A percentile compares a stretch with the other conserved stretches of the same genome.
phyloP scores from a whole-genome alignment of 2,888 invertebrate species.

The Eurois occulta region DNA sequence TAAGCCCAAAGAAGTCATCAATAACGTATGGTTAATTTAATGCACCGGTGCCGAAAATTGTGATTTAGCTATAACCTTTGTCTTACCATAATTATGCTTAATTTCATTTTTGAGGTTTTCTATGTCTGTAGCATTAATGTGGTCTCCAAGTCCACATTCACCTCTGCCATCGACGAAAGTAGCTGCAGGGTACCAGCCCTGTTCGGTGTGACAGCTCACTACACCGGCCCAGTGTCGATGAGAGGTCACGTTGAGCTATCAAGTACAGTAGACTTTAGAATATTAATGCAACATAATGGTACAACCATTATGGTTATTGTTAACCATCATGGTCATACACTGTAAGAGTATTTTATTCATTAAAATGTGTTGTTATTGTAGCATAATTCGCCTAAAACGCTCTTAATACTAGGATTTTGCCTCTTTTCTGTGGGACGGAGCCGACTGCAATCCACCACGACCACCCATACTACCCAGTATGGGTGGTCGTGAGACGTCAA shows the following conservation, averaged over 20 bases:
- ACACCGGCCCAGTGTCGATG: constrained; percentile 91
- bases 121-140: constrained; percentile 88
- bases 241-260: constrained; percentile 69
- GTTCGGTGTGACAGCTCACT: constrained; percentile 92
- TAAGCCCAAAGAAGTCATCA: neutral
- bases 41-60: neutral
- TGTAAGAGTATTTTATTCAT: too few relatives aligned
- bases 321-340: too few relatives aligned
- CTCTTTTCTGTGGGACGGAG: neutral
- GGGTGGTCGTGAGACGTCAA: neutral
- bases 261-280: constrained; percentile 1
- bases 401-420: neutral
- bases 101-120: constrained; percentile 89
- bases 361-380: neutral
- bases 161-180: constrained; percentile 91
- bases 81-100: constrained; percentile 86
- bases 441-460: neutral
- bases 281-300: neutral
- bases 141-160: constrained; percentile 88
- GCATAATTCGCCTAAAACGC: neutral
- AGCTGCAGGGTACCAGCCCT: constrained; percentile 94
- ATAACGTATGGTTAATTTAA: neutral
- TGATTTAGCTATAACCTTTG: neutral
- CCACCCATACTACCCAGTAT: neutral
- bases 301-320: too few relatives aligned